Conservation (phyloP, 2,113 vertebrate species). For the Motacilla alba region DNA sequence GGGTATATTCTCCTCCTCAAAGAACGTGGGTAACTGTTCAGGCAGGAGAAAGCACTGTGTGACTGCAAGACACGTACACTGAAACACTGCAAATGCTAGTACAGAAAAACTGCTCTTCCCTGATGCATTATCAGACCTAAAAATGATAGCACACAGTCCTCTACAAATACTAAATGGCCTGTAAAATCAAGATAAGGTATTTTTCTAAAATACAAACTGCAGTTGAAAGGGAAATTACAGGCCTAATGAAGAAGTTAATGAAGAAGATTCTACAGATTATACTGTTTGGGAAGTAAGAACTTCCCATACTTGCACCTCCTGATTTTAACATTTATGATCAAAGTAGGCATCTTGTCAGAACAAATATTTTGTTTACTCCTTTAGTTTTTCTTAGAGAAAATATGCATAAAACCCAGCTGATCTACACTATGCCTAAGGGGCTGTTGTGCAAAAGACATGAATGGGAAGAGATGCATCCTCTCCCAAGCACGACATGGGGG, state of each 20-base stretch:
- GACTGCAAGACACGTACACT: rapidly evolving
- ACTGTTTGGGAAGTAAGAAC: neutral
- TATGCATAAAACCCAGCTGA: neutral
- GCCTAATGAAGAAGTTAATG: neutral
- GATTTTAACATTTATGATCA: neutral
- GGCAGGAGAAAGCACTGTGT: neutral
- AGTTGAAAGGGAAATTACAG: neutral
- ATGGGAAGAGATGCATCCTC: neutral
- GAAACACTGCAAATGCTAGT: neutral
- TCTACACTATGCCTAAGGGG: neutral
- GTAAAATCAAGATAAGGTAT: neutral
- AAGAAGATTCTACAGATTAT: neutral
- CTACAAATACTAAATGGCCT: neutral
- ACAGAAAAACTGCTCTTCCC: neutral
- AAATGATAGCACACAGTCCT: neutral
- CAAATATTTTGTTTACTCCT: constrained; percentile 7
- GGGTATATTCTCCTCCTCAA: neutral
- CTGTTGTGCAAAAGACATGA: neutral
- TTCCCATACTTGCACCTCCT: neutral
- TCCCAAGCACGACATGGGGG: neutral
- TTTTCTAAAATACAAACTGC: neutral
- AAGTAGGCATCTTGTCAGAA: constrained; percentile 1
- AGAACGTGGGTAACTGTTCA: neutral
- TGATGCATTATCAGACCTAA: neutral
- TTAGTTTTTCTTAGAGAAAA: neutral